Percentiles rank a stretch among this genome's conserved stretches.
Conservation (phyloP, 2,888 invertebrate genomes). For the Pandemis corylana region DNA sequence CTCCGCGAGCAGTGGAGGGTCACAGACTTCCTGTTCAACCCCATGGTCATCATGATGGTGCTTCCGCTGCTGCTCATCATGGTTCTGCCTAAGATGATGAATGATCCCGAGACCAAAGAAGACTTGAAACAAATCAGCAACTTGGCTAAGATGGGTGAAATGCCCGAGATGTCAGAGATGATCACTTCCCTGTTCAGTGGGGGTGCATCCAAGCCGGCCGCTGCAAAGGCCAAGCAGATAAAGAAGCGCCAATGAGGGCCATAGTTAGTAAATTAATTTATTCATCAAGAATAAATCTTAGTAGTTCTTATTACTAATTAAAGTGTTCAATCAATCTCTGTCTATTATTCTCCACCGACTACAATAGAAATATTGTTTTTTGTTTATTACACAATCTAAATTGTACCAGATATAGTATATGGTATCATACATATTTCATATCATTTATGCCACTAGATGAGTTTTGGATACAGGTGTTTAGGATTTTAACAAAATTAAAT, state of each 20-base stretch:
- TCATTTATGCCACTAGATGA: too few relatives aligned
- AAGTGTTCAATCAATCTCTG: slow-evolving; percentile 22
- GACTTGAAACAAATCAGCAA: slow-evolving; percentile 96
- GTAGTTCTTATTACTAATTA: slow-evolving; percentile 27
- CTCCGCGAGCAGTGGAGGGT: slow-evolving; percentile 97
- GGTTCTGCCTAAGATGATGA: slow-evolving; percentile 98
- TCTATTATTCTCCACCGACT: background rate
- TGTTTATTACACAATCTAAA: background rate
- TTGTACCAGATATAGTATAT: too few relatives aligned
- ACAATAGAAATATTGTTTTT: background rate
- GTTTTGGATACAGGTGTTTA: too few relatives aligned
- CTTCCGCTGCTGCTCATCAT: slow-evolving; percentile 95
- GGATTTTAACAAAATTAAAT: too few relatives aligned
- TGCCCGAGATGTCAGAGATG: slow-evolving; percentile 98
- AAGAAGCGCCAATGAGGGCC: slow-evolving; percentile 75
- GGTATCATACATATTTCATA: too few relatives aligned
- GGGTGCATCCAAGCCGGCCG: slow-evolving; percentile 80
- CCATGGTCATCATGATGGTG: slow-evolving; percentile 99
- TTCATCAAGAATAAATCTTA: slow-evolving; percentile 29
- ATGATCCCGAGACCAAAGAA: slow-evolving; percentile 98
- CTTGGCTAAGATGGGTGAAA: slow-evolving; percentile 91
- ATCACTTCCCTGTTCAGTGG: slow-evolving; percentile 94
- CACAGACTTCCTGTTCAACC: slow-evolving; percentile 98
- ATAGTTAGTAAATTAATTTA: slow-evolving; percentile 27
- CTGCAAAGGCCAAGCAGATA: slow-evolving; percentile 75